Conservation (phyloP, 2,113 vertebrate genomes). For the Chaetodon trifascialis region DNA sequence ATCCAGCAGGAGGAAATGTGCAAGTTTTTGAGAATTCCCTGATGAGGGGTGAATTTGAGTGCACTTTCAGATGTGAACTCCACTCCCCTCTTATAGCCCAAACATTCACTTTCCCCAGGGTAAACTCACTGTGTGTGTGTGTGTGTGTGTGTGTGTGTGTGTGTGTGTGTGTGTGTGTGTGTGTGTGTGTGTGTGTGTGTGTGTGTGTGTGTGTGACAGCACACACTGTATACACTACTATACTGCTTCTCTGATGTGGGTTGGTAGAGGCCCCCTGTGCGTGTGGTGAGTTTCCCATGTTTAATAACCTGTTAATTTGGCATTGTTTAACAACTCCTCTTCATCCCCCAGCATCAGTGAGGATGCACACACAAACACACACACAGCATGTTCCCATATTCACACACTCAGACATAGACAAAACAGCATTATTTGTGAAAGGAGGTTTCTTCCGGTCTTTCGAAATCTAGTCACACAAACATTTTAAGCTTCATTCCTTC, state of each 20-base stretch:
- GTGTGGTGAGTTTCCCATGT: constrained; percentile 48
- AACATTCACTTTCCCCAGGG: constrained; percentile 40
- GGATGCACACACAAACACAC: background rate
- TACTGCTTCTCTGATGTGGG: constrained; percentile 43
- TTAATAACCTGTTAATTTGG: constrained; percentile 26
- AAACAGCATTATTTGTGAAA: background rate
- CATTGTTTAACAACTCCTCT: constrained; percentile 47
- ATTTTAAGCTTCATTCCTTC: background rate
- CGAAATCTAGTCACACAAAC: background rate
- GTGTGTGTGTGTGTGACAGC: background rate
- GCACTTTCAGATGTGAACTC: constrained; percentile 57
- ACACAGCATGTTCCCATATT: background rate
- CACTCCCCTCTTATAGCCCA: constrained; percentile 24
- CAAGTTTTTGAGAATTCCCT: constrained; percentile 59
- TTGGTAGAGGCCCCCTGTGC: constrained; percentile 29
- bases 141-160: background rate
- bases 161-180: background rate
- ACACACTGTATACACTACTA: constrained; percentile 29
- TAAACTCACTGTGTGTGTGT: background rate
- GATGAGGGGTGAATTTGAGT: constrained; percentile 60
- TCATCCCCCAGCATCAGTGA: background rate
- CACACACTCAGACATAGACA: background rate
- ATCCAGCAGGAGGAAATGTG: constrained; percentile 56
- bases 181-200: background rate
- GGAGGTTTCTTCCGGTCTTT: background rate